Conservation (phyloP, 2,113 vertebrate species). For the Prionailurus bengalensis region DNA sequence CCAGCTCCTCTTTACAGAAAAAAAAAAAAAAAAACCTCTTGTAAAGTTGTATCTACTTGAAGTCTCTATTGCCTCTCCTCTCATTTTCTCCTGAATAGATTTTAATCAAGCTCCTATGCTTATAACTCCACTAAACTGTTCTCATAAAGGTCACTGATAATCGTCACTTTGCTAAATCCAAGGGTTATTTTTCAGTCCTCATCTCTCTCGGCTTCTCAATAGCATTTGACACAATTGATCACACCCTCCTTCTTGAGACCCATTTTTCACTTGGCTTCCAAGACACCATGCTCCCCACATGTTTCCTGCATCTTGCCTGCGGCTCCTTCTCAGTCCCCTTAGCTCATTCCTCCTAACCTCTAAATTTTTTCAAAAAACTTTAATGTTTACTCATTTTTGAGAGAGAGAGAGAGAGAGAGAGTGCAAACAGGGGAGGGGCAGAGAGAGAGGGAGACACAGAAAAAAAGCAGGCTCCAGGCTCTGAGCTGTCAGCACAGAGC, state of each 20-base stretch:
- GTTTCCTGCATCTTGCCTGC: not conserved
- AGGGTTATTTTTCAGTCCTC: not conserved
- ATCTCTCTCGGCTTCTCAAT: not conserved
- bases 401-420: too few species aligned
- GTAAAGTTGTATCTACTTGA: not conserved
- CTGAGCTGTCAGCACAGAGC: too few species aligned
- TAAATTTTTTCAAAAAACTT: not conserved
- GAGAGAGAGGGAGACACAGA: too few species aligned
- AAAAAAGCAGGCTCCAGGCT: too few species aligned
- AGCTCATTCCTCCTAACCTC: not conserved
- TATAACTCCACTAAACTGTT: not conserved
- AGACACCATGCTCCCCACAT: not conserved
- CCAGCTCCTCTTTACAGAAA: not conserved
- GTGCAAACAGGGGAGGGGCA: too few species aligned
- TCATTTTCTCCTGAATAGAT: conserved; percentile 16
- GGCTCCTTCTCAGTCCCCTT: not conserved
- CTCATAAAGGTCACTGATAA: not conserved
- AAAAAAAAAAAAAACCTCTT: not conserved
- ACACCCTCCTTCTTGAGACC: not conserved
- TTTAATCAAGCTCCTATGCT: not conserved
- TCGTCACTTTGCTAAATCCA: not conserved
- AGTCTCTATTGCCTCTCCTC: not conserved
- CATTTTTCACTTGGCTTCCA: not conserved
- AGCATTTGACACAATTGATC: not conserved
- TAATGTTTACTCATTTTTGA: too few species aligned